Evolutionary conservation across 2,888 invertebrate species (phyloP), one percentile per base, ranked within the genome.

Genomic region (Agrotis clavis): DNA sequence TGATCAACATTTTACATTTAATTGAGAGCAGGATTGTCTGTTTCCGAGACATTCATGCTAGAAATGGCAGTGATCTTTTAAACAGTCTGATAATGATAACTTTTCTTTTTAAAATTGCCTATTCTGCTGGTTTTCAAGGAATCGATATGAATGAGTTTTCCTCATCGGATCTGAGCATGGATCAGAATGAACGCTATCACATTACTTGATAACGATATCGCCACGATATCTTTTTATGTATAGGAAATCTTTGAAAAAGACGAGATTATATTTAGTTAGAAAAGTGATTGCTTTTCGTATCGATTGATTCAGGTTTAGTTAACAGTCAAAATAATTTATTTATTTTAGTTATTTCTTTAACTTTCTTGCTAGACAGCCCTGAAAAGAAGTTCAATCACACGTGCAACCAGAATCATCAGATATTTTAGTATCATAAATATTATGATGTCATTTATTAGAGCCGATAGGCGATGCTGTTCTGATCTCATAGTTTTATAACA

Each of bases 381-480:
- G 54, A 78, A 72, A 67, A 54, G 35, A 41, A 65, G 61, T 82
- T 82, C 56, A 78, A 71, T 59, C 69, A 54, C 53, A 65, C 67
- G 21, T n/a, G 47, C n/a, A 73, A 18, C 21, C 25, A 16, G 64
- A 51, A 71, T 56, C 62, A 77, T 64, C 35, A 61, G 45, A 70
- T 70, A 70, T 83, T 71, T 70, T 67, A 64, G 48, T 41, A 67
- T 51, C 65, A 67, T 81, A 76, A 61, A 81, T 63, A 60, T 30
- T 67, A 67, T 83, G 54, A 83, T 79, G 74, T 68, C 76, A 81
- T 81, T 64, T 71, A 62, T 68, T 50, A 75, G 48, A 68, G 16
- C 11, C 11, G 64, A 67, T 83, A 56, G 59, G 63, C 59, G 67
- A 73, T 79, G 69, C 50, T 45, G 16, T 54, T 41, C 54, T 69